Conservation (phyloP, 1,140 invertebrate genomes). For the Cheumatopsyche charites region DNA sequence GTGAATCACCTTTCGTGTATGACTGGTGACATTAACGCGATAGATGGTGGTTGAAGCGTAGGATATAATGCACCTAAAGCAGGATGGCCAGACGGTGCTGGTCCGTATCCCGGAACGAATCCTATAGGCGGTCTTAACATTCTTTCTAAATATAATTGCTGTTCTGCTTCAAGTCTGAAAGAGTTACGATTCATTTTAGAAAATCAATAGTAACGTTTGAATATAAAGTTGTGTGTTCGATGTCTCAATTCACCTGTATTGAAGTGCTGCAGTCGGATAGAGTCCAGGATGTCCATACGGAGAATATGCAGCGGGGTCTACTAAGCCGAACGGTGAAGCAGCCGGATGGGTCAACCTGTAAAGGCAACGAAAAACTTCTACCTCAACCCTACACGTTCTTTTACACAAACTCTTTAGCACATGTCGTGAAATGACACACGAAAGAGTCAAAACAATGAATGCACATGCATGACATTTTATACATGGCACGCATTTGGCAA, state of each 20-base stretch:
- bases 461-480: neutral
- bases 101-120: constrained; percentile 38
- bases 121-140: constrained; percentile 43
- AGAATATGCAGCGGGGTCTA: constrained; percentile 57
- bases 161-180: constrained; percentile 39
- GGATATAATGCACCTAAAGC: constrained; percentile 39
- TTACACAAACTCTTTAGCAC: neutral
- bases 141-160: constrained; percentile 47
- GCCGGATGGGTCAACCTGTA: constrained; percentile 46
- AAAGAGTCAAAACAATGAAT: constrained; percentile 14
- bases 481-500: neutral
- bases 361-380: constrained; percentile 30
- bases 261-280: constrained; percentile 59
- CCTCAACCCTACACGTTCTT: constrained; percentile 16
- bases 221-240: no score
- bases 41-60: constrained; percentile 42
- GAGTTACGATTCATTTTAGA: neutral
- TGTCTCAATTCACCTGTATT: constrained; percentile 54
- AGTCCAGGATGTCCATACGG: constrained; percentile 58
- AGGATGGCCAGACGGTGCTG: constrained; percentile 34
- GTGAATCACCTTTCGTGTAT: constrained; percentile 45
- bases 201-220: constrained; percentile 1
- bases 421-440: constrained; percentile 1
- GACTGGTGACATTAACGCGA: constrained; percentile 43
- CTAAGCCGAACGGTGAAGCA: constrained; percentile 48